Evolutionary conservation across 2,113 vertebrate genomes (phyloP), one percentile per base, ranked within the genome.

Genomic region (Lepidothrix coronata): DNA sequence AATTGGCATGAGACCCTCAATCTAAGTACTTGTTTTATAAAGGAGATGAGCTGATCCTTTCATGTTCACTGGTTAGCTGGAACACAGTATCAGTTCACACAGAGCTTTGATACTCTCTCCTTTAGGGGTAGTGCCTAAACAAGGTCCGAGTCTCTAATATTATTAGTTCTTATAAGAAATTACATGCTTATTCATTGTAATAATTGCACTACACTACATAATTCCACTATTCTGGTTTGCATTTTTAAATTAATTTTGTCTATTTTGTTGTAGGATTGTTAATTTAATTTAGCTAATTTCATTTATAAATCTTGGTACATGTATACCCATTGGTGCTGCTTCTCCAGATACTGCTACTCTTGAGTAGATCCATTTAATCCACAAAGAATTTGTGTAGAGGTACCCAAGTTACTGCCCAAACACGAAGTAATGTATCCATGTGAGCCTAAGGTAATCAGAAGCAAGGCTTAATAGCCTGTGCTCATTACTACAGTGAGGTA

Each of bases 21-120:
- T 95, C 67, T 86, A 46, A 88, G 39, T 59, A 24, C 68, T 92
- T 88, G 70, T 86, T 91, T 90, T 71, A 67, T 85, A 74, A 63
- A 65, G 90, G 43, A 80, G 88, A 83, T 96, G 91, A 85, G 41
- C 65, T 77, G 82, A 66, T 94, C 25, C 66, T 91, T 96, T 90
- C 52, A 48, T 80, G 65, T 86, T 93, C 35, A 7, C 19, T 67
- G 43, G 70, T 59, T 83, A 83, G 33, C 74, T 83, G 59, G 91
- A 93, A 52, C 30, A 83, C 44, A 79, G 28, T 85, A 70, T 87
- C 62, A 54, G 8, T 85, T 82, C 62, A 72, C 31, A 59, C 7
- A 52, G 61, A 58, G 58, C 46, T 96, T 93, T 96, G 35, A 88
- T 88, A 44, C 41, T 30, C 24, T 71, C 14, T 77, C 24, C 27